phyloP scores from a whole-genome alignment of 2,888 invertebrate genomes.

The Nephrotoma flavescens region DNA sequence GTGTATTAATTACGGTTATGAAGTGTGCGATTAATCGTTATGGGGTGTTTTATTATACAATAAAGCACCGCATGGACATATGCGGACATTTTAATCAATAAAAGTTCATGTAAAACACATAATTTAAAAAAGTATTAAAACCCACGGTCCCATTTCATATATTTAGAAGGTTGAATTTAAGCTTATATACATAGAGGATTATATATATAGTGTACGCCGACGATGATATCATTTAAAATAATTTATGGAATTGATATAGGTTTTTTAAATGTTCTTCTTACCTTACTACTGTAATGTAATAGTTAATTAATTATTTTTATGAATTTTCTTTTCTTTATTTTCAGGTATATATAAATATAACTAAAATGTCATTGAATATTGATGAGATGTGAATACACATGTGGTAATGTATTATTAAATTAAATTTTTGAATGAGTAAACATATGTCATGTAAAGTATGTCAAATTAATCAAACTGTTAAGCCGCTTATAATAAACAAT shows the following conservation, averaged over 20 bases:
- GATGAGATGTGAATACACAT: neutral
- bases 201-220: neutral
- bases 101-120: neutral
- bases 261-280: neutral
- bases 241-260: neutral
- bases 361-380: neutral
- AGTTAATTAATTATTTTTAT: neutral
- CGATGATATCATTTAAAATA: neutral
- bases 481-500: too few species aligned
- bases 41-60: neutral
- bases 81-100: neutral
- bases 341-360: neutral
- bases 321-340: neutral
- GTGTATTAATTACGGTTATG: neutral
- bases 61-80: neutral
- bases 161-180: neutral
- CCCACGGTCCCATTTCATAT: neutral
- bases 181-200: neutral
- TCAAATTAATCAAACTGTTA: too few species aligned
- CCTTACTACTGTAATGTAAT: neutral
- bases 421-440: too few species aligned
- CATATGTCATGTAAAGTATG: neutral
- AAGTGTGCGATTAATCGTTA: neutral
- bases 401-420: neutral
- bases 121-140: neutral